phyloP scores from a whole-genome alignment of 2,888 invertebrate species.

The Nomada lathburiana region DNA sequence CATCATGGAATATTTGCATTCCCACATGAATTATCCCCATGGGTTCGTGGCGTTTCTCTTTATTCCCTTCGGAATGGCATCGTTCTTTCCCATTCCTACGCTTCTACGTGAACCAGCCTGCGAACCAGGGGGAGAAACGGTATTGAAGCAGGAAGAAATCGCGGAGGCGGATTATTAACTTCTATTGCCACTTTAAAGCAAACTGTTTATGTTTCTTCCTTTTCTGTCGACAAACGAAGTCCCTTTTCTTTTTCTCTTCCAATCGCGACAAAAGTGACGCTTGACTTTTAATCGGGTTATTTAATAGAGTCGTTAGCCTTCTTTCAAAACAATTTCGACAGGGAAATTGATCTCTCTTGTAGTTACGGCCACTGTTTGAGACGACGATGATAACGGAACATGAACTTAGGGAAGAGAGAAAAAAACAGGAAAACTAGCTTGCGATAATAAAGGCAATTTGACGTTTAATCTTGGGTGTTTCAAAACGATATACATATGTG shows the following conservation, averaged over 20 bases:
- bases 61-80: neutral
- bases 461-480: no score
- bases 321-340: no score
- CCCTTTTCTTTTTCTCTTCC: neutral
- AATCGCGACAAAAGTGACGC: neutral
- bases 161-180: conserved; percentile 13
- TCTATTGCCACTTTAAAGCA: conserved; percentile 20
- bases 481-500: no score
- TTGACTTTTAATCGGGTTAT: no score
- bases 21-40: neutral
- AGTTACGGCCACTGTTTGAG: no score
- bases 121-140: neutral
- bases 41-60: neutral
- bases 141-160: conserved; percentile 25
- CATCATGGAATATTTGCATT: neutral
- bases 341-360: no score
- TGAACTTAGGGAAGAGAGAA: no score
- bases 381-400: no score
- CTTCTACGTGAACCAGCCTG: conserved; percentile 12
- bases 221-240: conserved; percentile 31
- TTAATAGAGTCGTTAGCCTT: no score
- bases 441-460: no score
- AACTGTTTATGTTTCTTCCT: conserved; percentile 32
- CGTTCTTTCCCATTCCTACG: neutral
- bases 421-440: no score